Base-by-base conservation (phyloP, 2,797 vertebrate genomes). In the Bradypus variegatus region DNA sequence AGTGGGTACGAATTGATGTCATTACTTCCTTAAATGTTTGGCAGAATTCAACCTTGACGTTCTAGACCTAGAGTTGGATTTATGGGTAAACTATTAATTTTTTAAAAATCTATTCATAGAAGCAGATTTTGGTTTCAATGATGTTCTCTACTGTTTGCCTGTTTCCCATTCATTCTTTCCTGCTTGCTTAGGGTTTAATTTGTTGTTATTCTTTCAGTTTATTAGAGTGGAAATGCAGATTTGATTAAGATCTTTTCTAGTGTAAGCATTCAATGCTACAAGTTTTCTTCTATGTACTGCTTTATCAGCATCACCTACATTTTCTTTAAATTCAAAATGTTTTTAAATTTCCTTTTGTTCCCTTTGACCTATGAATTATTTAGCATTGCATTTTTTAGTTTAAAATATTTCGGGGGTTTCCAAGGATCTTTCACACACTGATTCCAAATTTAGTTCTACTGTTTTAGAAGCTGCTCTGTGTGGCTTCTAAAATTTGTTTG, bases 1-100 rank as follows among this genome's bases (percentile, higher is more conserved):
- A 0, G 13, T 1, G 1, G 50, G 4, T 1, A 23, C 3, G 60
- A 31, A 12, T 18, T 0, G 21, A 8, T 15, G 1, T 11, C 7
- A 15, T 2, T 3, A 45, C 33, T 12, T 16, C 45, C 33, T 3
- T 14, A 2, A 29, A 27, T 31, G 23, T 31, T 50, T 33, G 29
- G 10, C 2, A 2, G 15, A 11, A 38, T 3, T n/a, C 3, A 0
- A 21, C 7, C 23, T 14, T 3, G 33, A 48, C 8, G 2, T 1
- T 15, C 29, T 5, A 12, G 36, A 29, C 18, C 64, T 18, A 21
- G 23, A 79, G 38, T 12, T 45, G 36, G 50, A 23, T 18, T 33
- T 13, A 19, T 1, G 4, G 15, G 29, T 67, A 7, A 48, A 6
- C 6, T 1, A 6, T 31, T 38, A 3, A 23, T 25, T 36, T 19